Evolutionary conservation across 2,888 invertebrate species (phyloP).

Genomic region (Eupithecia insigniata): DNA sequence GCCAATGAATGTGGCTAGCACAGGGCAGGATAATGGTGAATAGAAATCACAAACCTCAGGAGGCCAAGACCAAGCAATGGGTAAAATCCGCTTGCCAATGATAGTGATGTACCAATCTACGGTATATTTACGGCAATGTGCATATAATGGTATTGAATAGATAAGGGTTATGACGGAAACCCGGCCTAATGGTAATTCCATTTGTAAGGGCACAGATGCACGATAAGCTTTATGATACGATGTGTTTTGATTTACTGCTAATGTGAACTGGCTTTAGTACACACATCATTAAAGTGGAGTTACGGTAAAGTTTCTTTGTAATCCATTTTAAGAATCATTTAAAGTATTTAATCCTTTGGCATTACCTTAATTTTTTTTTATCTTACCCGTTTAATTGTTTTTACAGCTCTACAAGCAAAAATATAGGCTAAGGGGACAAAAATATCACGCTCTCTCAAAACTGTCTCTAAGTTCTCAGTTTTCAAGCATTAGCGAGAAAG

Average conservation of each 20-base stretch:
- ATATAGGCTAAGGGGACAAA: not conserved
- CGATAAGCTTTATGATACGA: slow-evolving; percentile 56
- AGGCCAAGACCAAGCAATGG: not conserved
- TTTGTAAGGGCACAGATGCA: slow-evolving; percentile 41
- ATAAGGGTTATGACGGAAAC: slow-evolving; percentile 36
- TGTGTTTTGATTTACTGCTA: slow-evolving; percentile 45
- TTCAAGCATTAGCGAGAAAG: too few relatives aligned
- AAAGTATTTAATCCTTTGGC: not conserved
- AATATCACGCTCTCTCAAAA: not conserved
- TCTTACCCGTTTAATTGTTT: not conserved
- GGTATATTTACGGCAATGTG: slow-evolving; percentile 9
- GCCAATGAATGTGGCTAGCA: too few relatives aligned
- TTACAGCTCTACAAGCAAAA: not conserved
- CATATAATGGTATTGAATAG: slow-evolving; percentile 26
- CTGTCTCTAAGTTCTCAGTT: too few relatives aligned
- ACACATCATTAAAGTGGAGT: slow-evolving; percentile 13
- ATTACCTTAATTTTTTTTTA: not conserved
- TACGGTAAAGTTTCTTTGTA: not conserved
- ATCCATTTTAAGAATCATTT: too few relatives aligned
- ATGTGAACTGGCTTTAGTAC: slow-evolving; percentile 17
- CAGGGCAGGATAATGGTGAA: too few relatives aligned
- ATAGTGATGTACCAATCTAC: not conserved
- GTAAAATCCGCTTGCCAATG: not conserved
- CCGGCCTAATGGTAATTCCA: slow-evolving; percentile 37
- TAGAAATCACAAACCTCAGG: too few relatives aligned